Evolutionary conservation across 2,113 vertebrate species (phyloP).

Genomic region (Oreamnos americanus): DNA sequence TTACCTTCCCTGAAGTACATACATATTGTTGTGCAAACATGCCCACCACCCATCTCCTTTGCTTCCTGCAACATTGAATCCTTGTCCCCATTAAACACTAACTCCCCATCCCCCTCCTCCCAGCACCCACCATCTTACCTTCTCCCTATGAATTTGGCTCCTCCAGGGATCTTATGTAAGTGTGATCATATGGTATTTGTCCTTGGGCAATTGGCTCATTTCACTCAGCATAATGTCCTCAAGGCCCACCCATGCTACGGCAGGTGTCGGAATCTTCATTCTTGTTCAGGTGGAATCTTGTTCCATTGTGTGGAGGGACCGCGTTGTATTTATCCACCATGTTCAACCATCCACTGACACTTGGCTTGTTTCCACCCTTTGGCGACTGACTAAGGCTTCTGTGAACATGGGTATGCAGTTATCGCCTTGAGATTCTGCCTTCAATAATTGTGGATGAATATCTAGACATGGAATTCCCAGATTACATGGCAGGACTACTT

Average conservation of each 20-base stretch:
- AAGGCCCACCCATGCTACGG: rapidly evolving
- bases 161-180: neutral
- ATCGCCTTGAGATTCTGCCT: too few species aligned
- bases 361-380: neutral
- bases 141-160: neutral
- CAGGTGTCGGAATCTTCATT: neutral
- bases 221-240: neutral
- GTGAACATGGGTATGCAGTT: rapidly evolving
- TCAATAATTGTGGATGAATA: rapidly evolving
- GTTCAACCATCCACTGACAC: neutral
- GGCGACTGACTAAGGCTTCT: too few species aligned
- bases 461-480: neutral
- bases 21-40: rapidly evolving
- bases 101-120: too few species aligned
- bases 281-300: neutral
- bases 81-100: neutral
- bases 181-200: neutral
- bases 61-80: too few species aligned
- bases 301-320: rapidly evolving
- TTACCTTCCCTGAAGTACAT: rapidly evolving
- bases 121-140: neutral
- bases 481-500: neutral
- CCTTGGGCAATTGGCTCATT: rapidly evolving
- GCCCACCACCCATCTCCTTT: neutral
- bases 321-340: neutral